These are phyloP conservation scores for Melopsittacus undulatus DNA, from an alignment of 2,797 vertebrate species.

Conservation along the genomic window DNA sequence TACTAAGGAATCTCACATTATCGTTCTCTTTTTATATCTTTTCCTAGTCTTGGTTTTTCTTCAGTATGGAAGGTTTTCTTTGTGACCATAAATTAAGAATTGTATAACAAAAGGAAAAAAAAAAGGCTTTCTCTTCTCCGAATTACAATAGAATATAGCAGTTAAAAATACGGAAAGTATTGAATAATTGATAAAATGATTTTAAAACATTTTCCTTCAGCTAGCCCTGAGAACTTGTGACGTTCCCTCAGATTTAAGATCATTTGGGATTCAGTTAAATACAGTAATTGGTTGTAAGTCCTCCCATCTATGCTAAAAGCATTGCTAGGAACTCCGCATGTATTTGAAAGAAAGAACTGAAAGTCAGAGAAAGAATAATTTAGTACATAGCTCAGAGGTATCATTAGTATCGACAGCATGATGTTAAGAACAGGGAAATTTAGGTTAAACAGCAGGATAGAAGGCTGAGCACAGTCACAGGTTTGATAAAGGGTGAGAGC, in stretches of 20 bases:
- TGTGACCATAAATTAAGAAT: not conserved
- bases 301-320: conserved; percentile 12
- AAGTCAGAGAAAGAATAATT: conserved; percentile 61
- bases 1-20: not conserved
- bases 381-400: conserved; percentile 51
- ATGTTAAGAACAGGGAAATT: conserved; percentile 50
- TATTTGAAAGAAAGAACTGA: conserved; percentile 52
- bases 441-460: conserved; percentile 53
- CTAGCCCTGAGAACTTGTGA: conserved; percentile 12
- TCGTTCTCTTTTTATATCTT: not conserved
- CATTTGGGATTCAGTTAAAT: conserved; percentile 35
- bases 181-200: conserved; percentile 63
- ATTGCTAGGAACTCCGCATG: conserved; percentile 27
- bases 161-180: not conserved
- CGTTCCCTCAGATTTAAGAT: conserved; percentile 16
- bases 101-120: not conserved
- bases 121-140: not conserved
- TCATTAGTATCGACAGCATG: conserved; percentile 23
- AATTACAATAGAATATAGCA: conserved; percentile 1
- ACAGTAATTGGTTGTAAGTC: conserved; percentile 44
- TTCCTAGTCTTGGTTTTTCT: not conserved
- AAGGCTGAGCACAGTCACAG: not conserved
- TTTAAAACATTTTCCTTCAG: conserved; percentile 46
- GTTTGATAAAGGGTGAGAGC: not conserved
- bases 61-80: not conserved